Conservation (phyloP, 2,797 vertebrate species). For the Hydrocynus forskahlii region DNA sequence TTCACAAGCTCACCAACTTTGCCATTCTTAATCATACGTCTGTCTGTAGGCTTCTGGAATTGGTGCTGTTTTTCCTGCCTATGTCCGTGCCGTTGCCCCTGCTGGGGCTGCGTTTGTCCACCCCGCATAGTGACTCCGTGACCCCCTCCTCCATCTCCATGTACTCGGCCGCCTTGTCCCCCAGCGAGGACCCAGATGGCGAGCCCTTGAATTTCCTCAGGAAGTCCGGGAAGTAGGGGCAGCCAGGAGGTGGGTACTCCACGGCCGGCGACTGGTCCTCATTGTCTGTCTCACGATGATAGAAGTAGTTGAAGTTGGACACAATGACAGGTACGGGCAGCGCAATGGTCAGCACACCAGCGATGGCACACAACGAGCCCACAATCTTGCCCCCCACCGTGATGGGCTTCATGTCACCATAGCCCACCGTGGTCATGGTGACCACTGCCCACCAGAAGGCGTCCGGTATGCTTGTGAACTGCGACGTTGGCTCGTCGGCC, state of each 20-base stretch:
- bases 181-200: slow-evolving; percentile 88
- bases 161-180: slow-evolving; percentile 93
- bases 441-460: slow-evolving; percentile 99
- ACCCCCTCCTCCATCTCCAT: slow-evolving; percentile 99
- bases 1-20: slow-evolving; percentile 42
- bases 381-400: slow-evolving; percentile 98
- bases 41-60: slow-evolving; percentile 95
- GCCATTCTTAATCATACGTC: slow-evolving; percentile 87
- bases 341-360: slow-evolving; percentile 97
- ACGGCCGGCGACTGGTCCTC: slow-evolving; percentile 89
- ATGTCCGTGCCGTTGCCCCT: slow-evolving; percentile 92
- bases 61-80: slow-evolving; percentile 91
- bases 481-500: slow-evolving; percentile 93
- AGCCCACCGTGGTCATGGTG: slow-evolving; percentile 99
- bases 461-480: slow-evolving; percentile 99
- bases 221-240: slow-evolving; percentile 91
- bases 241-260: slow-evolving; percentile 82
- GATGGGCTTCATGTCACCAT: slow-evolving; percentile 99
- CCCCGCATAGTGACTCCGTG: slow-evolving; percentile 93
- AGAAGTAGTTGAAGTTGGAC: slow-evolving; percentile 99
- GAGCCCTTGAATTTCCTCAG: slow-evolving; percentile 92
- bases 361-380: slow-evolving; percentile 97
- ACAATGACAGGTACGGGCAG: slow-evolving; percentile 98
- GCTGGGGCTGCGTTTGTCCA: slow-evolving; percentile 90
- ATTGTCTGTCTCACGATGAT: slow-evolving; percentile 97